These are phyloP conservation scores for Cyprinodon variegatus DNA, from an alignment of 2,113 vertebrate species.

Conservation along the genomic window DNA sequence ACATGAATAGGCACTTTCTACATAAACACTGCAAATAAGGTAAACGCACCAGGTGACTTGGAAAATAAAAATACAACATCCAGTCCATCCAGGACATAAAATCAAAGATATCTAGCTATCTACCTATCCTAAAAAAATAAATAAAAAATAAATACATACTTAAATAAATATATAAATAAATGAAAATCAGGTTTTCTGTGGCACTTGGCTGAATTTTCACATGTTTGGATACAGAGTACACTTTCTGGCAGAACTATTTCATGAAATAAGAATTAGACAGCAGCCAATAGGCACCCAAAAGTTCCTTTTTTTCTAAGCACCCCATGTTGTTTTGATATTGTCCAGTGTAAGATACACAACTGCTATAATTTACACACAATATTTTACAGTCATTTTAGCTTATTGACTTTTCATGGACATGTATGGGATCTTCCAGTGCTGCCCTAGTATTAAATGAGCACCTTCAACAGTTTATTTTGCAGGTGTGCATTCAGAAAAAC, in stretches of 20 bases:
- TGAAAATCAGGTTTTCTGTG: constrained; percentile 58
- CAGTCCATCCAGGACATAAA: constrained; percentile 40
- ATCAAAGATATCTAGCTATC: constrained; percentile 33
- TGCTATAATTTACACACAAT: constrained; percentile 37
- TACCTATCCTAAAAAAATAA: constrained; percentile 23
- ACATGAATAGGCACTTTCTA: constrained; percentile 84
- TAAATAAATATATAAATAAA: constrained; percentile 43
- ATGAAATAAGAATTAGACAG: constrained; percentile 53
- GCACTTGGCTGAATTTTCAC: constrained; percentile 70
- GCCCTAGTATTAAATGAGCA: constrained; percentile 54
- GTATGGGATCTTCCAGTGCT: constrained; percentile 20
- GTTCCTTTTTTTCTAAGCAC: constrained; percentile 28
- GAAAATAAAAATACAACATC: constrained; percentile 22
- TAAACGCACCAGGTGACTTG: constrained; percentile 55
- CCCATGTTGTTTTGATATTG: neutral
- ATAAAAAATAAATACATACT: constrained; percentile 44
- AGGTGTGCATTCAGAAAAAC: constrained; percentile 47
- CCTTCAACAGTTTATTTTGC: constrained; percentile 55
- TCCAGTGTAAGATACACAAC: constrained; percentile 19
- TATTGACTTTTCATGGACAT: constrained; percentile 33
- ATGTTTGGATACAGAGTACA: constrained; percentile 62
- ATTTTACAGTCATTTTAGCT: constrained; percentile 49
- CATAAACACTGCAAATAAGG: constrained; percentile 74
- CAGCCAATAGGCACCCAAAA: constrained; percentile 57
- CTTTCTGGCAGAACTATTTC: constrained; percentile 45